Base-by-base conservation (phyloP, 2,888 invertebrate genomes). In the Punctoribates punctum region DNA sequence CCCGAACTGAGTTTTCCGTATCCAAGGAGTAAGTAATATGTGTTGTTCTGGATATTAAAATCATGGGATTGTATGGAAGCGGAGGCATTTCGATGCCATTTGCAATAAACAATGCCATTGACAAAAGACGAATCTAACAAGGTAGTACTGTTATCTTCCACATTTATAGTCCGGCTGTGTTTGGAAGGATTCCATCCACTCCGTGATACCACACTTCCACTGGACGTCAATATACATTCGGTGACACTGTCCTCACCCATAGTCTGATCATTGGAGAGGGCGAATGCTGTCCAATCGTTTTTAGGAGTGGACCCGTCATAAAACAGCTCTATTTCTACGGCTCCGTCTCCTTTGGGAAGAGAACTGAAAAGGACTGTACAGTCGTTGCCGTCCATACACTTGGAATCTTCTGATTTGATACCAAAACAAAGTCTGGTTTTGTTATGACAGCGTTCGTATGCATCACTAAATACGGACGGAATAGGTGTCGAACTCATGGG, bases 161-260 rank as follows among this genome's bases (percentile, higher is more conserved):
- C 70, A 42, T 42, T 38, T 3, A n/a, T 34, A 42, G 70, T 70
- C 1, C 4, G 42, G 1, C 15, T 34, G n/a, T 29, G 27, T 23
- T 11, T 11, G 4, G 2, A 15, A 5, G 23, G 42, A 46, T 70
- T 70, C 70, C 70, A 70, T 3, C 70, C 70, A 23, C 34, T 6
- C 1, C 17, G 17, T 8, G 34, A 6, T 1, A 1, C n/a, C 3
- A 70, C 42, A 8, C 3, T 11, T 20, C 34, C 23, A 23, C 42
- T 20, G 4, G 15, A 6, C 23, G 5, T 23, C 4, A 42, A 20
- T 15, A 70, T 70, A 20, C 70, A 70, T 42, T 42, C 42, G 1
- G 42, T 70, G 9, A 92, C 91, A 78, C 91, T 90, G 83, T 94
- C 93, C 34, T 90, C 89, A 20, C 93, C 93, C 94, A 94, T 94